phyloP scores from a whole-genome alignment of 2,113 vertebrate genomes.

The Anguilla japonica region DNA sequence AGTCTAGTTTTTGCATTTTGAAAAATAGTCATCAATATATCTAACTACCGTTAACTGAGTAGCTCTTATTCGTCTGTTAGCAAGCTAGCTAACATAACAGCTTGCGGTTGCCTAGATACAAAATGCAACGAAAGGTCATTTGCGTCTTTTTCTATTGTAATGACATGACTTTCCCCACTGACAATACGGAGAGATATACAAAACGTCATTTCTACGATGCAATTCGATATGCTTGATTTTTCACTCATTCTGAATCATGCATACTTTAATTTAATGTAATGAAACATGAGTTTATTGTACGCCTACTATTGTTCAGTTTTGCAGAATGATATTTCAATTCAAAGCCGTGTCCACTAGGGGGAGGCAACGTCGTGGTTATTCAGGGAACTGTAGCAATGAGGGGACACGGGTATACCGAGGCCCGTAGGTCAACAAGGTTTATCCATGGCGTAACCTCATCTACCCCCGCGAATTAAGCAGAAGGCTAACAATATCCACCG shows the following conservation, averaged over 20 bases:
- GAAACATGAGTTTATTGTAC: neutral
- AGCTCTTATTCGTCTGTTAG: neutral
- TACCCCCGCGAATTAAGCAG: neutral
- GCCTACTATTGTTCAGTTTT: neutral
- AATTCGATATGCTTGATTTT: neutral
- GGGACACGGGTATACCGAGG: neutral
- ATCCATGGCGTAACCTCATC: neutral
- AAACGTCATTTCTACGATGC: neutral
- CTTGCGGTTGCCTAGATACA: slow-evolving; percentile 23
- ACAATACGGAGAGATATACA: neutral
- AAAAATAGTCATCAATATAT: too few relatives aligned
- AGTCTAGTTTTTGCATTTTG: too few relatives aligned
- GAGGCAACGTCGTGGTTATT: neutral
- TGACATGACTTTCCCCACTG: too few relatives aligned
- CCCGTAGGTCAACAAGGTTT: neutral
- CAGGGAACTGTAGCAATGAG: neutral
- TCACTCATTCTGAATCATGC: neutral
- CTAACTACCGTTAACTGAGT: neutral
- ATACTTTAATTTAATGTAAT: neutral
- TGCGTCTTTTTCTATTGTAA: neutral
- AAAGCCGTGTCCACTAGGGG: neutral
- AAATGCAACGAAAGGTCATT: slow-evolving; percentile 8
- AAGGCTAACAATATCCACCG: too few relatives aligned
- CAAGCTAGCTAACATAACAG: neutral
- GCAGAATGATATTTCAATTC: neutral